Percentiles rank a stretch among this genome's conserved stretches.
These are phyloP conservation scores for Sarcophaga peregrina DNA, from an alignment of 1,140 invertebrate species.

Conservation along the genomic window DNA sequence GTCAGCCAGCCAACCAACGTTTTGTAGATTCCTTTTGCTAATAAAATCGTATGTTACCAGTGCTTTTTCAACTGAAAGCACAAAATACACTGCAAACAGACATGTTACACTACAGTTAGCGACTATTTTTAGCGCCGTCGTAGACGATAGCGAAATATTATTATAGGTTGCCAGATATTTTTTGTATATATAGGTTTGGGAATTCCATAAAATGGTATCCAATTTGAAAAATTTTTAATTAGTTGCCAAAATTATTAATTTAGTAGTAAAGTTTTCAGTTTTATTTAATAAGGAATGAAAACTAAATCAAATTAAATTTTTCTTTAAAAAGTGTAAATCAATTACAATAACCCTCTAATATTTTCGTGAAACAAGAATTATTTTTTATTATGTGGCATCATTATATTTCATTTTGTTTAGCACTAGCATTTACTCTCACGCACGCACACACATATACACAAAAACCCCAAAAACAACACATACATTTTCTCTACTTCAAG, in stretches of 20 bases:
- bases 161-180: slow-evolving; percentile 13
- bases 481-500: slow-evolving; percentile 9
- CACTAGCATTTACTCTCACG: background rate
- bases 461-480: background rate
- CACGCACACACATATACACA: background rate
- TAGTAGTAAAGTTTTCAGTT: too few relatives aligned
- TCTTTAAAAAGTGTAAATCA: too few relatives aligned
- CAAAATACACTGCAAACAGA: background rate
- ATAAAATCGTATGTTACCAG: background rate
- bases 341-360: too few relatives aligned
- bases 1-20: background rate
- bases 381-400: background rate
- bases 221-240: too few relatives aligned
- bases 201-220: too few relatives aligned
- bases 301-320: too few relatives aligned
- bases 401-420: background rate
- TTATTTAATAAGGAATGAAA: too few relatives aligned
- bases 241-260: too few relatives aligned
- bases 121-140: slow-evolving; percentile 38
- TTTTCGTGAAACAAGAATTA: too few relatives aligned
- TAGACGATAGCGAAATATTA: background rate
- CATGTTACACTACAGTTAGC: background rate
- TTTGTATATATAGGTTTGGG: background rate
- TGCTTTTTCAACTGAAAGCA: slow-evolving; percentile 28
- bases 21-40: slow-evolving; percentile 24